These are phyloP conservation scores for Pampus argenteus DNA, from an alignment of 2,797 vertebrate genomes.

Conservation along the genomic window DNA sequence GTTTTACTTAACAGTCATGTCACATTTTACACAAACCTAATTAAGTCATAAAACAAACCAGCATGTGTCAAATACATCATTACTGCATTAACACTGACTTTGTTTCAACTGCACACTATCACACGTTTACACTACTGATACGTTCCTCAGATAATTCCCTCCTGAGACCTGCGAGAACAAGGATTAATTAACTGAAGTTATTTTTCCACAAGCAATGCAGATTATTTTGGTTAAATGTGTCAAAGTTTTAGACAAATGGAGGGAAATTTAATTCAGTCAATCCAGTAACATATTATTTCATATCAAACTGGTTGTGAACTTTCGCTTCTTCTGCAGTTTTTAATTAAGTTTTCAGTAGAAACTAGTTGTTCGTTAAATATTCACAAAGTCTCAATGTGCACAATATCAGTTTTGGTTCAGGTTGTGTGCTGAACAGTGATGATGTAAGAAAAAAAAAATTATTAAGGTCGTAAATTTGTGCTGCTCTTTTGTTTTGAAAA, in stretches of 20 bases:
- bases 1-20: neutral
- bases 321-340: neutral
- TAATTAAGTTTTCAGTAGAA: neutral
- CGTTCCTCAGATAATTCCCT: conserved; percentile 4
- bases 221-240: neutral
- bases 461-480: neutral
- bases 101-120: conserved; percentile 10
- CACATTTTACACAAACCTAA: neutral
- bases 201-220: too few species aligned
- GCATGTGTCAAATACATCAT: conserved; percentile 9
- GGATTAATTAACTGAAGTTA: conserved; percentile 34
- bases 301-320: neutral
- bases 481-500: neutral
- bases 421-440: too few species aligned
- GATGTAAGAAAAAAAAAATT: too few species aligned
- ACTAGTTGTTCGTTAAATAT: too few species aligned
- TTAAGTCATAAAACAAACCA: neutral
- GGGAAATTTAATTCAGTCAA: neutral
- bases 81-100: conserved; percentile 28
- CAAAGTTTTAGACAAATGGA: neutral
- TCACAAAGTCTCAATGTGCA: too few species aligned
- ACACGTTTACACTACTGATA: conserved; percentile 32
- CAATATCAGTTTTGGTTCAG: neutral
- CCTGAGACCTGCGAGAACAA: conserved; percentile 41
- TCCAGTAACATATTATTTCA: neutral